These are phyloP conservation scores for Hermodice carunculata DNA, from an alignment of 2,888 invertebrate genomes.

Conservation along the genomic window DNA sequence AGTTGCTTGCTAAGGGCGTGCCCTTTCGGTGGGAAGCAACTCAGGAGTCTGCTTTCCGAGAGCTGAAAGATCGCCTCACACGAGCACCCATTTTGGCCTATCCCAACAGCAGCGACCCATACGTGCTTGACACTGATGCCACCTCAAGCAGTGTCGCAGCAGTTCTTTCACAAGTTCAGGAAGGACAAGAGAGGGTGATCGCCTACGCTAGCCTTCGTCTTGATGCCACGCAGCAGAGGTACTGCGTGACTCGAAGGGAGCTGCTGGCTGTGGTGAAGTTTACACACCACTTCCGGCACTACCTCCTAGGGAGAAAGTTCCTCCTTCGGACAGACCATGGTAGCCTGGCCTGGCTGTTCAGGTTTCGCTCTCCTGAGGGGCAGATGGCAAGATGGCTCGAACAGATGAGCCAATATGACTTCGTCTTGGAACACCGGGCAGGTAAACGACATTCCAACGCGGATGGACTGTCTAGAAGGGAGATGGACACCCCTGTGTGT, in stretches of 20 bases:
- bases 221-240: background rate
- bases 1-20: background rate
- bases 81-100: slow-evolving; percentile 1
- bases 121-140: slow-evolving; percentile 7
- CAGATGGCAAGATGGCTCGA: slow-evolving; percentile 34
- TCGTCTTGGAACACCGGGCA: slow-evolving; percentile 27
- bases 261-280: background rate
- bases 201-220: background rate
- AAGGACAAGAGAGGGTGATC: background rate
- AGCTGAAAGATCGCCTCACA: background rate
- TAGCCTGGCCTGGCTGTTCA: slow-evolving; percentile 35
- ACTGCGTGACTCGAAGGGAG: slow-evolving; percentile 1
- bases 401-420: slow-evolving; percentile 20
- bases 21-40: background rate
- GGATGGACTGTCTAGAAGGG: slow-evolving; percentile 34
- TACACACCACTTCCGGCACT: background rate
- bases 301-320: background rate
- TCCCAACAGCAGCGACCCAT: background rate
- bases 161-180: slow-evolving; percentile 7
- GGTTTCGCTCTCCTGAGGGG: slow-evolving; percentile 20
- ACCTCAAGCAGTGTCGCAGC: slow-evolving; percentile 1
- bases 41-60: background rate
- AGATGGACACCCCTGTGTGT: too few relatives aligned
- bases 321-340: slow-evolving; percentile 38
- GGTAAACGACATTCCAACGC: slow-evolving; percentile 35